These are phyloP conservation scores for Anomalospiza imberbis DNA, from an alignment of 2,797 vertebrate genomes.

Conservation along the genomic window DNA sequence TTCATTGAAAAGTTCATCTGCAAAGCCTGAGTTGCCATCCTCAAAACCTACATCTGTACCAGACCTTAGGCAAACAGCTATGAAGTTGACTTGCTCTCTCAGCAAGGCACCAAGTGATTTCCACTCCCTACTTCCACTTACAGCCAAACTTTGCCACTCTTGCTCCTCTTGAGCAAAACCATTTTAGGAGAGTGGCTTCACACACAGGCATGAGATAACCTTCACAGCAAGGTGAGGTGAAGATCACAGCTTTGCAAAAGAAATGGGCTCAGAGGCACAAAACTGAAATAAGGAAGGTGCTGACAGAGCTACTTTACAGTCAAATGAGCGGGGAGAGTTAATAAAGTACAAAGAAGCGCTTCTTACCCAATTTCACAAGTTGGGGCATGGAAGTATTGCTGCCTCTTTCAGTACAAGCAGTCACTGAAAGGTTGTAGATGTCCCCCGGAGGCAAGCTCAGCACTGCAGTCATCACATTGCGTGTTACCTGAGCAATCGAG, in stretches of 20 bases:
- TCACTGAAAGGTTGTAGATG: slow-evolving; percentile 95
- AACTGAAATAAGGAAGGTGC: neutral
- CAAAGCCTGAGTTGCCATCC: neutral
- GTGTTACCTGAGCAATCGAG: slow-evolving; percentile 81
- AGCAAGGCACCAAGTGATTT: neutral
- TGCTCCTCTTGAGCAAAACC: neutral
- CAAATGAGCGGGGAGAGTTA: neutral
- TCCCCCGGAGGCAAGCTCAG: slow-evolving; percentile 90
- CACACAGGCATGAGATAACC: neutral
- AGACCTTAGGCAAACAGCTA: neutral
- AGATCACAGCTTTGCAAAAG: neutral
- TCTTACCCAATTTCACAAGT: slow-evolving; percentile 90
- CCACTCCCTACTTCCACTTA: neutral
- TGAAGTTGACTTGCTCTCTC: neutral
- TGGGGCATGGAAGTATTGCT: slow-evolving; percentile 85
- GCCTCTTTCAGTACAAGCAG: slow-evolving; percentile 90
- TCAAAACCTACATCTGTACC: neutral
- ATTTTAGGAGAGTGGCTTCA: neutral
- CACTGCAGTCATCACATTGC: slow-evolving; percentile 86
- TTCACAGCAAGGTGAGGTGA: neutral
- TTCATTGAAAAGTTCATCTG: neutral
- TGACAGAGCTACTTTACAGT: neutral
- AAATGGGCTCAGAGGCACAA: neutral
- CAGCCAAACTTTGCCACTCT: neutral
- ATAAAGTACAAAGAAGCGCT: neutral